Percentiles rank a stretch among this genome's conserved stretches.
Conservation (phyloP, 1,140 invertebrate species). For the Apis laboriosa region DNA sequence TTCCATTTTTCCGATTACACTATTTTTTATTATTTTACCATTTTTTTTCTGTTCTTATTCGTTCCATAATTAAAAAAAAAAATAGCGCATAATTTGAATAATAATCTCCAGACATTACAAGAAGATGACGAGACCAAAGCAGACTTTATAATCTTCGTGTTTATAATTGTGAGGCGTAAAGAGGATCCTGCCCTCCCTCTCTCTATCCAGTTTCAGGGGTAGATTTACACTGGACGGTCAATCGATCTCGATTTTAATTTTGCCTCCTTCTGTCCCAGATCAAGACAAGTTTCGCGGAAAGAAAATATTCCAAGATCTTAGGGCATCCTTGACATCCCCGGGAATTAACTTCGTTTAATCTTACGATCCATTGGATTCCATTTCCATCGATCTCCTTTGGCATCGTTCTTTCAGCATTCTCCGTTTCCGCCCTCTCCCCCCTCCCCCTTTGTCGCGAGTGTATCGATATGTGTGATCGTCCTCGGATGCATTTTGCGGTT, state of each 20-base stretch:
- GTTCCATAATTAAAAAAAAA: too few species aligned
- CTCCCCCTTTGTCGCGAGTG: too few species aligned
- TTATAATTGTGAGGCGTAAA: not conserved
- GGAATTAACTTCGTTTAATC: slow-evolving; percentile 32
- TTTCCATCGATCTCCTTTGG: slow-evolving; percentile 7
- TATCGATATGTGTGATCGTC: not conserved
- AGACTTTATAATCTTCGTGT: not conserved
- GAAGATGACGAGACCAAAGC: too few species aligned
- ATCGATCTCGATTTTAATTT: slow-evolving; percentile 22
- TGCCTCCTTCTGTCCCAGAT: not conserved
- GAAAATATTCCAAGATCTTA: slow-evolving; percentile 25
- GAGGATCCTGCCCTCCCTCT: not conserved
- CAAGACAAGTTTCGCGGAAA: not conserved
- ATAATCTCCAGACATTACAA: too few species aligned
- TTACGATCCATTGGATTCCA: slow-evolving; percentile 17
- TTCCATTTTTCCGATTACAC: too few species aligned
- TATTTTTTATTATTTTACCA: too few species aligned
- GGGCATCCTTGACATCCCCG: slow-evolving; percentile 18
- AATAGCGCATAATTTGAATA: too few species aligned
- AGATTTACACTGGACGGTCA: not conserved
- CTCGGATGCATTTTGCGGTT: not conserved
- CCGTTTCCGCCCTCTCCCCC: not conserved
- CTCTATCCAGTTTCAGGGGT: not conserved
- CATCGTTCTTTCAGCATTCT: not conserved
- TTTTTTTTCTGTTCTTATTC: too few species aligned